Percentiles rank a stretch among this genome's conserved stretches.
phyloP scores from a whole-genome alignment of 2,113 vertebrate species.

The Aptenodytes patagonicus region DNA sequence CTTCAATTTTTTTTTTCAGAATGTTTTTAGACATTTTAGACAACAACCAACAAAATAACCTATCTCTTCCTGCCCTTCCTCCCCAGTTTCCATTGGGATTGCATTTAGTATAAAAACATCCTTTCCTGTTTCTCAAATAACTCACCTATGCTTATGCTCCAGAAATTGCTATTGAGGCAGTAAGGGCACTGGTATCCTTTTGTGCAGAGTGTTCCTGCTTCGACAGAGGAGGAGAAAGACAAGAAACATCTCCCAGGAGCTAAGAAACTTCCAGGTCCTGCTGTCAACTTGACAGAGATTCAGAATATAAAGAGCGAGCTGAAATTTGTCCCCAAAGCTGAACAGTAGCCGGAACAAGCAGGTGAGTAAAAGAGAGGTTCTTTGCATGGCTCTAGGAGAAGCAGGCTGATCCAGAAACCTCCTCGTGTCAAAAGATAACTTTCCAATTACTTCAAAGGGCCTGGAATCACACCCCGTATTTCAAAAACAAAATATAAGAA shows the following conservation, averaged over 20 bases:
- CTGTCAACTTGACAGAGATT: slow-evolving; percentile 92
- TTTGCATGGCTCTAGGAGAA: neutral
- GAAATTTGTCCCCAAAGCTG: slow-evolving; percentile 80
- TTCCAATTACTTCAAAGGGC: neutral
- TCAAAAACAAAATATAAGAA: neutral
- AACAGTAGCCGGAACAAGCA: slow-evolving; percentile 70
- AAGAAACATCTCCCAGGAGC: slow-evolving; percentile 90
- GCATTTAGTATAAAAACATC: neutral
- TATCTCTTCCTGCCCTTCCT: neutral
- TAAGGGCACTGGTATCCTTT: neutral
- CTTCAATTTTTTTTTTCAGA: neutral
- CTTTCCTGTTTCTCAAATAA: neutral
- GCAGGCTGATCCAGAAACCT: neutral
- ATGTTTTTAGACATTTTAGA: neutral
- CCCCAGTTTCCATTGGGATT: neutral
- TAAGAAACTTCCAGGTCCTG: slow-evolving; percentile 89
- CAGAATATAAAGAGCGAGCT: slow-evolving; percentile 95
- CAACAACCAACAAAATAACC: neutral
- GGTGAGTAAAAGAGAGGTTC: slow-evolving; percentile 59
- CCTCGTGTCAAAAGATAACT: neutral
- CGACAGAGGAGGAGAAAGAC: slow-evolving; percentile 75
- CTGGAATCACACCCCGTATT: neutral
- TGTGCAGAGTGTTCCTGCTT: slow-evolving; percentile 58
- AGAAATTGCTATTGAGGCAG: neutral
- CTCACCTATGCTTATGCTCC: neutral